Conservation (phyloP, 2,888 invertebrate genomes). For the Cheilosia soror region DNA sequence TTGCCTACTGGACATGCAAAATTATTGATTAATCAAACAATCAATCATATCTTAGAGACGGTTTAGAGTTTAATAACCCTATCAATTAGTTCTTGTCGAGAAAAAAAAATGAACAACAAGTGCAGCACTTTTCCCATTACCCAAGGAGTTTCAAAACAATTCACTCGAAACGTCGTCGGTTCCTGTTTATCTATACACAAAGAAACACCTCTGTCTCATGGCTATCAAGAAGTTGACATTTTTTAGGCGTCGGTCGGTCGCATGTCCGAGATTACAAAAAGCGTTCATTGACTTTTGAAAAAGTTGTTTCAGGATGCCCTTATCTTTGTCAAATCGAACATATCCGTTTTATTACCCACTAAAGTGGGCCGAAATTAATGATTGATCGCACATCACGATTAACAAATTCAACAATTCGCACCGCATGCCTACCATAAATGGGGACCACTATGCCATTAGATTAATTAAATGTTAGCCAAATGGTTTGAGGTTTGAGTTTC, state of each 20-base stretch:
- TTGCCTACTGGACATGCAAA: background rate
- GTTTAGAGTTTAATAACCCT: background rate
- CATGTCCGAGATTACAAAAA: background rate
- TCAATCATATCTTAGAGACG: background rate
- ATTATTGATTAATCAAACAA: slow-evolving; percentile 1
- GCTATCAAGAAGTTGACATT: background rate
- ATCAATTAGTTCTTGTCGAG: background rate
- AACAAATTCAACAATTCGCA: slow-evolving; percentile 1
- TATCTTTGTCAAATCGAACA: slow-evolving; percentile 48
- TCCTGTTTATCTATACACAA: background rate
- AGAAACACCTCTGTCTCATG: background rate
- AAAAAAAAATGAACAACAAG: background rate
- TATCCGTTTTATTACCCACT: slow-evolving; percentile 32
- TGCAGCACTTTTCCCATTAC: background rate
- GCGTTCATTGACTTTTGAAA: slow-evolving; percentile 34
- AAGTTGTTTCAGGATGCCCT: slow-evolving; percentile 39
- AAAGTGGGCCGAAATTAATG: slow-evolving; percentile 31
- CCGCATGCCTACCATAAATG: background rate
- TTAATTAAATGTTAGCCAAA: slow-evolving; percentile 25
- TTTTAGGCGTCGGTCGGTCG: no score
- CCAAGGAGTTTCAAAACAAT: background rate
- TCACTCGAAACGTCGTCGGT: background rate
- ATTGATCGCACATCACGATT: slow-evolving; percentile 48
- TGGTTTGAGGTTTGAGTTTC: background rate
- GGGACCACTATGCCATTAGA: background rate